These are phyloP conservation scores for Siniperca scherzeri DNA, from an alignment of 2,797 vertebrate species.

Conservation along the genomic window DNA sequence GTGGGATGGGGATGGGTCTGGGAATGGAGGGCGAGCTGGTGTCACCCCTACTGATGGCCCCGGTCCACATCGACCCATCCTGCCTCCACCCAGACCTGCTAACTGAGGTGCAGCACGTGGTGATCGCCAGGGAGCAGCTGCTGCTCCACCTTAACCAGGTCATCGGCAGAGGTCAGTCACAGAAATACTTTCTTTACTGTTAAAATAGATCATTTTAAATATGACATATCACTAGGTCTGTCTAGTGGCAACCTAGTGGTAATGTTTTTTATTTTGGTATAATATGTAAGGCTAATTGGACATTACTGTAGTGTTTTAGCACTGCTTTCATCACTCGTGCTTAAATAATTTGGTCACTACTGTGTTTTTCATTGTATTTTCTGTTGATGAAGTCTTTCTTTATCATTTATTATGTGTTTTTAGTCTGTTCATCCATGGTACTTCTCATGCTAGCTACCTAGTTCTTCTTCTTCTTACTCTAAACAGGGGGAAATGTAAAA, in stretches of 20 bases:
- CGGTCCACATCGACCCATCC: constrained; percentile 93
- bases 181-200: not conserved
- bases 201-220: not conserved
- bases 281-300: not conserved
- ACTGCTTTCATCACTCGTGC: not conserved
- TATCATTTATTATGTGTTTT: not conserved
- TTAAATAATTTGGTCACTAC: not conserved
- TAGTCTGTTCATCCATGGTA: not conserved
- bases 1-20: constrained; percentile 49
- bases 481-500: not conserved
- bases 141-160: constrained; percentile 95
- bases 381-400: not conserved
- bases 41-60: constrained; percentile 92
- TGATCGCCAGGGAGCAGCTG: constrained; percentile 93
- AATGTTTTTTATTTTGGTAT: not conserved
- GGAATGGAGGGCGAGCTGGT: constrained; percentile 92
- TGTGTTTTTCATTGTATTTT: not conserved
- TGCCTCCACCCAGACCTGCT: constrained; percentile 95
- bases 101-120: constrained; percentile 96
- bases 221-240: not conserved
- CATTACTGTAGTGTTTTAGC: not conserved
- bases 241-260: not conserved
- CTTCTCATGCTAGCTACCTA: not conserved
- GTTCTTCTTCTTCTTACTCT: too few relatives aligned
- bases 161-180: constrained; percentile 94